phyloP scores from a whole-genome alignment of 2,888 invertebrate genomes.

The Pyralis farinalis region DNA sequence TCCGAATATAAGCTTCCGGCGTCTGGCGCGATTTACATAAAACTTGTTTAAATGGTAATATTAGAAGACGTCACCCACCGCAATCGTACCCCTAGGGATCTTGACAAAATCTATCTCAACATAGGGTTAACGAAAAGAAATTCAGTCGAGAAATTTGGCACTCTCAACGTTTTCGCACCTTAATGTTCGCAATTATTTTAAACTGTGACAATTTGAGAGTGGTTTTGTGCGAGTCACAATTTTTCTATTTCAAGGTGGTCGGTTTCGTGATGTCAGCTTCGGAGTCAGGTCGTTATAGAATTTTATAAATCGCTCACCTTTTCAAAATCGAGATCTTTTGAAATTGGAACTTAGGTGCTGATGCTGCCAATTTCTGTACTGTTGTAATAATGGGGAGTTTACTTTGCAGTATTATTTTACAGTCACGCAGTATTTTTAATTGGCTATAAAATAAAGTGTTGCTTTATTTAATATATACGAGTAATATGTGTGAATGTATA shows the following conservation, averaged over 20 bases:
- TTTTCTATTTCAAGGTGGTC: constrained; percentile 47
- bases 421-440: too few relatives aligned
- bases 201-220: constrained; percentile 26
- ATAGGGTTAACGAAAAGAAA: constrained; percentile 22
- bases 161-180: constrained; percentile 16
- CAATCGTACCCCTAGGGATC: constrained; percentile 49
- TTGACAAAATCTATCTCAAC: constrained; percentile 48
- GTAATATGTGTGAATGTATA: too few relatives aligned
- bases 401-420: too few relatives aligned
- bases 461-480: too few relatives aligned
- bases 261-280: constrained; percentile 30
- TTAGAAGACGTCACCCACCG: constrained; percentile 73
- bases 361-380: constrained; percentile 1
- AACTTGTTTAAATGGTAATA: constrained; percentile 81
- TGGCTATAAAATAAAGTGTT: too few relatives aligned
- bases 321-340: constrained; percentile 17
- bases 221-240: constrained; percentile 35
- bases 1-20: constrained; percentile 67
- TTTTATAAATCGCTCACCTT: constrained; percentile 23
- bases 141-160: constrained; percentile 2
- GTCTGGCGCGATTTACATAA: constrained; percentile 73
- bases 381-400: too few relatives aligned
- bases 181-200: constrained; percentile 12
- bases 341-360: constrained; percentile 4
- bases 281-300: constrained; percentile 30